phyloP scores from a whole-genome alignment of 2,888 invertebrate genomes.

The Drosophila fulvimacula region DNA sequence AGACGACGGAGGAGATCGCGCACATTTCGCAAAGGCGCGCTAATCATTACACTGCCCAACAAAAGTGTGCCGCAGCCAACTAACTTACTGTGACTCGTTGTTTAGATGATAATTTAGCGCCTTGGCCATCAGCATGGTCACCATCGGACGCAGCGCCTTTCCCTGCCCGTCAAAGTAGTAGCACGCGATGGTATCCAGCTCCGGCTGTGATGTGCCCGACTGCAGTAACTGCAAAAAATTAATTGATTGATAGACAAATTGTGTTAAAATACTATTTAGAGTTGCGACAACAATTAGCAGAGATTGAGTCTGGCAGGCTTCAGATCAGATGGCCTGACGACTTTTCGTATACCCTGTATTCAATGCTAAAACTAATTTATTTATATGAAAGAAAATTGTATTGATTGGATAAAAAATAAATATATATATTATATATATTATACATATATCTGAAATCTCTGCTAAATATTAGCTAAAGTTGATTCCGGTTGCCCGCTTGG shows the following conservation, averaged over 20 bases:
- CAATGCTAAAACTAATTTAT: not conserved
- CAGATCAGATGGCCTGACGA: not conserved
- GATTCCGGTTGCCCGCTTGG: not conserved
- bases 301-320: not conserved
- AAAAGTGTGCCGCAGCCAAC: conserved; percentile 19
- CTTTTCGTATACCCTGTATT: not conserved
- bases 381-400: not conserved
- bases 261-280: not conserved
- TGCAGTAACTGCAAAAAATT: conserved; percentile 85
- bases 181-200: conserved; percentile 95
- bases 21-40: conserved; percentile 56
- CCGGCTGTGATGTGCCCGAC: conserved; percentile 91
- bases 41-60: conserved; percentile 64
- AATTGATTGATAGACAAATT: not conserved
- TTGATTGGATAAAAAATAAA: too few relatives aligned
- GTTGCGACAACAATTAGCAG: conserved; percentile 31
- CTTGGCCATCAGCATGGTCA: conserved; percentile 96
- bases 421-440: too few relatives aligned
- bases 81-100: conserved; percentile 91
- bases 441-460: not conserved
- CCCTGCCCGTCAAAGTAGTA: conserved; percentile 99
- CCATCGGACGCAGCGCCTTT: conserved; percentile 98
- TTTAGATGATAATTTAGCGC: conserved; percentile 96
- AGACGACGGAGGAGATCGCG: conserved; percentile 26
- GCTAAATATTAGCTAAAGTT: not conserved